Percentiles rank a stretch among this genome's conserved stretches.
Evolutionary conservation across 2,797 vertebrate species (phyloP).

Genomic region (Macropodus opercularis): DNA sequence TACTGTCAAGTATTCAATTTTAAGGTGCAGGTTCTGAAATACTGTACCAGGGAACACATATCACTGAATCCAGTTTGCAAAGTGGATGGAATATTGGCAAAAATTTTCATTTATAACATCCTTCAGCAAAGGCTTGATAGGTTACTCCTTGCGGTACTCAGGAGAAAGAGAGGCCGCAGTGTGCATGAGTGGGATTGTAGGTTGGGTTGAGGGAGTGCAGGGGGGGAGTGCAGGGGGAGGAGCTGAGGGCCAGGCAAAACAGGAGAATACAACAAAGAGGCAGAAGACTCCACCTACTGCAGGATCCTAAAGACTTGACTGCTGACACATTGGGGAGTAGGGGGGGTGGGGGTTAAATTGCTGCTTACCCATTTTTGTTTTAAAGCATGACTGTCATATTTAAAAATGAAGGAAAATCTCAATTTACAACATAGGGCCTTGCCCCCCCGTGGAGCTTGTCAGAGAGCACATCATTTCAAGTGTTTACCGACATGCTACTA

Average conservation of each 20-base stretch:
- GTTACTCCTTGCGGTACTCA: constrained; percentile 99
- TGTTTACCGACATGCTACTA: constrained; percentile 64
- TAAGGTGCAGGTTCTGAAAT: constrained; percentile 35
- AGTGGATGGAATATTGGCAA: constrained; percentile 93
- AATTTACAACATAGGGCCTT: constrained; percentile 66
- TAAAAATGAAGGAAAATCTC: constrained; percentile 56
- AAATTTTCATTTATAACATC: constrained; percentile 99
- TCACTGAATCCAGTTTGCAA: constrained; percentile 94
- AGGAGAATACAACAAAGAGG: constrained; percentile 74
- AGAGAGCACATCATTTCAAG: constrained; percentile 67
- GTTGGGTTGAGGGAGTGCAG: constrained; percentile 74
- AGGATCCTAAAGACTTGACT: constrained; percentile 71
- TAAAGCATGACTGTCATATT: constrained; percentile 51
- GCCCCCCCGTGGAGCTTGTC: constrained; percentile 66
- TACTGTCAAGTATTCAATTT: constrained; percentile 18
- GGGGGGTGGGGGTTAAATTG: constrained; percentile 65
- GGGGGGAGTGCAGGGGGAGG: constrained; percentile 74
- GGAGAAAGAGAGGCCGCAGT: constrained; percentile 82
- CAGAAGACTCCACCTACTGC: constrained; percentile 74
- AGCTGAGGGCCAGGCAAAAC: constrained; percentile 76
- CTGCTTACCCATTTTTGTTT: constrained; percentile 54
- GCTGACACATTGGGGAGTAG: constrained; percentile 64
- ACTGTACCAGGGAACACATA: constrained; percentile 86
- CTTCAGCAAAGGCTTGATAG: constrained; percentile 99
- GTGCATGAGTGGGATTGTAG: constrained; percentile 77